These are phyloP conservation scores for Lycia hirtaria DNA, from an alignment of 2,888 invertebrate species.

Conservation along the genomic window DNA sequence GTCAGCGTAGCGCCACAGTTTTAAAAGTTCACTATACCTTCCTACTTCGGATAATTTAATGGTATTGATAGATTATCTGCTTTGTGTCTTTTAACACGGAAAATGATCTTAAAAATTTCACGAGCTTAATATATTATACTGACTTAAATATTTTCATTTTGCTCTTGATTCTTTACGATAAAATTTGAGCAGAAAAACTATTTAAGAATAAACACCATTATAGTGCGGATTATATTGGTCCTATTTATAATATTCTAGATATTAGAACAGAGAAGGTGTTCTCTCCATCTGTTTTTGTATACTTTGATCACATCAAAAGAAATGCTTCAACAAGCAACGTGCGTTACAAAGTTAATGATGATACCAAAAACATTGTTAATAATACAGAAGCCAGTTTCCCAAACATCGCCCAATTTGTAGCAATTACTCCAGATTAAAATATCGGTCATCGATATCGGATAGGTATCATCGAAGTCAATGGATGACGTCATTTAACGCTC, in stretches of 20 bases:
- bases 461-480: slow-evolving; percentile 53
- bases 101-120: neutral
- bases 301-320: neutral
- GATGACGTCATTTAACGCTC: slow-evolving; percentile 74
- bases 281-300: neutral
- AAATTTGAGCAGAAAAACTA: too few relatives aligned
- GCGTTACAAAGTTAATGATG: neutral
- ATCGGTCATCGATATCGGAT: slow-evolving; percentile 33
- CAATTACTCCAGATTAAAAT: slow-evolving; percentile 31
- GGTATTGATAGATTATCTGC: neutral
- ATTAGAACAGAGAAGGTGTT: neutral
- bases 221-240: too few relatives aligned
- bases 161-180: too few relatives aligned
- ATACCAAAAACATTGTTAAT: neutral
- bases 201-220: too few relatives aligned
- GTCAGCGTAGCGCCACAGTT: slow-evolving; percentile 40
- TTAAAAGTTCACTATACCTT: slow-evolving; percentile 37
- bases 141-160: too few relatives aligned
- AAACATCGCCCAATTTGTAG: slow-evolving; percentile 13
- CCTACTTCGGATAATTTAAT: slow-evolving; percentile 11
- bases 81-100: neutral
- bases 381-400: slow-evolving; percentile 1
- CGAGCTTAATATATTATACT: too few relatives aligned
- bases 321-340: neutral
- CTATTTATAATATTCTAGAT: neutral